Percentiles rank a stretch among this genome's conserved stretches.
Evolutionary conservation across 1,140 invertebrate species (phyloP).

Genomic region (Halotydeus destructor): DNA sequence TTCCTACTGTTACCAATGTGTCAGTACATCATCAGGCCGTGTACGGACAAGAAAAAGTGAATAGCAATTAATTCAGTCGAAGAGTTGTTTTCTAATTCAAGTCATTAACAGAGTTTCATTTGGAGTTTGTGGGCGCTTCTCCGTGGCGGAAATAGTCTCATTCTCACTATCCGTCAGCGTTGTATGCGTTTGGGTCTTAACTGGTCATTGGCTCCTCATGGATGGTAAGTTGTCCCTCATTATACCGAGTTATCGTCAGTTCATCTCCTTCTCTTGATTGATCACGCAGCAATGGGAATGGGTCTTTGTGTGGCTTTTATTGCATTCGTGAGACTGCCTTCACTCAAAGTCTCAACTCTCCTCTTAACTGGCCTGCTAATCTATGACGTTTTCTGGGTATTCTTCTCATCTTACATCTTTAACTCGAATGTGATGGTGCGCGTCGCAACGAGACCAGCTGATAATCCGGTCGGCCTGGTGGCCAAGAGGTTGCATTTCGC

Average conservation of each 20-base stretch:
- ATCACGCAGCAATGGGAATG: constrained; percentile 67
- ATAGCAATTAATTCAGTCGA: constrained; percentile 6
- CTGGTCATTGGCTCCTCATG: constrained; percentile 93
- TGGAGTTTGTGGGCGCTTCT: constrained; percentile 68
- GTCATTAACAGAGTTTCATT: constrained; percentile 49
- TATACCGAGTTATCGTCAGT: not conserved
- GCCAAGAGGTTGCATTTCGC: constrained; percentile 73
- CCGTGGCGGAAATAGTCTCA: constrained; percentile 74
- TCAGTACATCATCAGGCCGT: constrained; percentile 76
- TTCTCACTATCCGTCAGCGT: constrained; percentile 77
- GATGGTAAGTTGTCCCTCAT: constrained; percentile 41
- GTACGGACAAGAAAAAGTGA: constrained; percentile 40
- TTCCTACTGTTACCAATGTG: constrained; percentile 89
- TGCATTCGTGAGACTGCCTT: constrained; percentile 80
- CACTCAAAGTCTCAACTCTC: constrained; percentile 84
- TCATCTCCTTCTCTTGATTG: not conserved
- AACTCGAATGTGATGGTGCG: constrained; percentile 95
- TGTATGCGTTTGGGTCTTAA: constrained; percentile 88
- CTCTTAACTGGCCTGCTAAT: constrained; percentile 72
- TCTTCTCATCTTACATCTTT: constrained; percentile 95
- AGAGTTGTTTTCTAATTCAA: not conserved
- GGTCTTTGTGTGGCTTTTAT: constrained; percentile 92
- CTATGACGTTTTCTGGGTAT: constrained; percentile 33
- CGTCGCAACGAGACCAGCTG: constrained; percentile 69
- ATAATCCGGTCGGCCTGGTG: constrained; percentile 79